Conservation (phyloP, 2,797 vertebrate genomes). For the Cheirogaleus major region DNA sequence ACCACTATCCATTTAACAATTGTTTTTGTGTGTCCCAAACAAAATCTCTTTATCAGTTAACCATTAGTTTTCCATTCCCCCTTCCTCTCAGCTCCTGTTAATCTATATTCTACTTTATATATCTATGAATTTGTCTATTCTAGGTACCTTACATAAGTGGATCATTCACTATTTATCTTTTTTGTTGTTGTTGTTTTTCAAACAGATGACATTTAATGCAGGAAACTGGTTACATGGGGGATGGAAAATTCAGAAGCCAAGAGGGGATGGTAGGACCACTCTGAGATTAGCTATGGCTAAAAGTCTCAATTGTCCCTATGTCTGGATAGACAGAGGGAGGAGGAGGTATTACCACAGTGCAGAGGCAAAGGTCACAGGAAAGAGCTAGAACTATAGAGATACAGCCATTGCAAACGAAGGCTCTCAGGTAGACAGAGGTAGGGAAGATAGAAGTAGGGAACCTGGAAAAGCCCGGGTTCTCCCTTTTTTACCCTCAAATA, state of each 20-base stretch:
- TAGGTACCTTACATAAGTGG: background rate
- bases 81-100: background rate
- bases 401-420: background rate
- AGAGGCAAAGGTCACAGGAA: background rate
- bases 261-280: background rate
- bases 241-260: background rate
- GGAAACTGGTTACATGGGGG: background rate
- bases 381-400: background rate
- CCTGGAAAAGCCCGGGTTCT: background rate
- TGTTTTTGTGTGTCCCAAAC: background rate
- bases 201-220: background rate
- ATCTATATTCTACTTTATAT: background rate
- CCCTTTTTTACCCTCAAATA: background rate
- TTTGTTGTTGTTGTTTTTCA: background rate
- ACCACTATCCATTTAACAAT: background rate
- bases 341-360: background rate
- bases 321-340: background rate
- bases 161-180: background rate
- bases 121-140: background rate
- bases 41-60: background rate
- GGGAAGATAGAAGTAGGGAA: background rate
- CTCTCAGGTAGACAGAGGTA: background rate
- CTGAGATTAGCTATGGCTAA: background rate
- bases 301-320: background rate
- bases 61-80: background rate